Evolutionary conservation across 2,888 invertebrate species (phyloP).

Genomic region (Serrognathus titanus): DNA sequence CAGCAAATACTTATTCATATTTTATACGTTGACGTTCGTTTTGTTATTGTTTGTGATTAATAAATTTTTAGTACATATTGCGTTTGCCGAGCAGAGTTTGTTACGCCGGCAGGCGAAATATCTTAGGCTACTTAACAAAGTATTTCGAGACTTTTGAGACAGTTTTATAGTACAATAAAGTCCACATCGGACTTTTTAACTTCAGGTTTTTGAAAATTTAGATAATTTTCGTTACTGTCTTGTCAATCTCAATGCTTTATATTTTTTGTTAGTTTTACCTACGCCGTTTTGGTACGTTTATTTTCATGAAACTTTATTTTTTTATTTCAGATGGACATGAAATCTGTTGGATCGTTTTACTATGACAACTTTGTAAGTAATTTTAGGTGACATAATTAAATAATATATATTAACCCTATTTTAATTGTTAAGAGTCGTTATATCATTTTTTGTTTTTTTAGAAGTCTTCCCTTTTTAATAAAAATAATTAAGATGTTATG

Average conservation of each 20-base stretch:
- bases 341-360: slow-evolving; percentile 93
- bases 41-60: slow-evolving; percentile 28
- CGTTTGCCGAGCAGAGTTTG: slow-evolving; percentile 7
- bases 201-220: not conserved
- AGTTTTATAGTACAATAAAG: slow-evolving; percentile 4
- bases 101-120: slow-evolving; percentile 20
- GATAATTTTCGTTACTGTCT: slow-evolving; percentile 7
- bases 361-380: slow-evolving; percentile 94
- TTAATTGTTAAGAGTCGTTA: too few species aligned
- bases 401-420: too few species aligned
- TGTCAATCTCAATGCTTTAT: slow-evolving; percentile 12
- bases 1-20: slow-evolving; percentile 31
- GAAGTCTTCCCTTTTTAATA: too few species aligned
- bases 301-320: slow-evolving; percentile 19
- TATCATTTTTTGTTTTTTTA: too few species aligned
- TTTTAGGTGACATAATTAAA: slow-evolving; percentile 11
- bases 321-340: slow-evolving; percentile 90
- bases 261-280: slow-evolving; percentile 7
- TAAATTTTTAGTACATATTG: slow-evolving; percentile 6
- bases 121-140: slow-evolving; percentile 11
- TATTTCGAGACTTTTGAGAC: slow-evolving; percentile 15
- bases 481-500: too few species aligned
- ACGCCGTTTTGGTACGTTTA: slow-evolving; percentile 3
- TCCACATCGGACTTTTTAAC: too few species aligned
- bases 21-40: slow-evolving; percentile 12